phyloP scores from a whole-genome alignment of 2,888 invertebrate genomes.

The Leptothorax acervorum region DNA sequence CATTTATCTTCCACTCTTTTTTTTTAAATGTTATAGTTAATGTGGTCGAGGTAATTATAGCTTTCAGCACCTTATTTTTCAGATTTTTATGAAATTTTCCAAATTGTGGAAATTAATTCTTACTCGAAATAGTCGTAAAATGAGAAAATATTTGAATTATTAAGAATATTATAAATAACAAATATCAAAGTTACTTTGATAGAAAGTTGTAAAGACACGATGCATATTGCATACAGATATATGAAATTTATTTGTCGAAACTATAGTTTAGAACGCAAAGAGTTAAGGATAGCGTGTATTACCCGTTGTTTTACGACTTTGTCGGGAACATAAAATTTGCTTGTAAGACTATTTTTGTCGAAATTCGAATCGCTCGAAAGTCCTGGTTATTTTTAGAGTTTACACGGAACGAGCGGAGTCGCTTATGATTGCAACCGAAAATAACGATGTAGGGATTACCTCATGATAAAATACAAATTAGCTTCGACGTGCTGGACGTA shows the following conservation, averaged over 20 bases:
- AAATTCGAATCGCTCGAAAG: conserved; percentile 44
- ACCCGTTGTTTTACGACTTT: conserved; percentile 32
- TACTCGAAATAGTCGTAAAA: not conserved
- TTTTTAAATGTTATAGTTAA: not conserved
- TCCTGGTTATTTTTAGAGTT: conserved; percentile 26
- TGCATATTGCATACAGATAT: not conserved
- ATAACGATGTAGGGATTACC: conserved; percentile 40
- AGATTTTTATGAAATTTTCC: not conserved
- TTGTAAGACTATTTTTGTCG: conserved; percentile 46
- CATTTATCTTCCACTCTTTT: not conserved
- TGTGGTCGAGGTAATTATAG: not conserved
- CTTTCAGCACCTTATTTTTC: not conserved
- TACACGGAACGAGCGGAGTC: not conserved
- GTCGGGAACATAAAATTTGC: conserved; percentile 46
- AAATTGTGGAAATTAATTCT: not conserved
- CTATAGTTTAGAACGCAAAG: not conserved
- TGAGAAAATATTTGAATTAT: not conserved
- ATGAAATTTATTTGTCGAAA: not conserved
- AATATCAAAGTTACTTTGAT: not conserved
- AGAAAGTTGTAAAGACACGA: not conserved
- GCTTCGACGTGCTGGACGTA: conserved; percentile 33
- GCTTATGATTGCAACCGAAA: conserved; percentile 31
- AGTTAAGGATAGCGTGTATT: conserved; percentile 7
- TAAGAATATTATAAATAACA: not conserved
- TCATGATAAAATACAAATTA: conserved; percentile 47